Conservation (phyloP, 2,797 vertebrate species). For the Sebastes glaucus region DNA sequence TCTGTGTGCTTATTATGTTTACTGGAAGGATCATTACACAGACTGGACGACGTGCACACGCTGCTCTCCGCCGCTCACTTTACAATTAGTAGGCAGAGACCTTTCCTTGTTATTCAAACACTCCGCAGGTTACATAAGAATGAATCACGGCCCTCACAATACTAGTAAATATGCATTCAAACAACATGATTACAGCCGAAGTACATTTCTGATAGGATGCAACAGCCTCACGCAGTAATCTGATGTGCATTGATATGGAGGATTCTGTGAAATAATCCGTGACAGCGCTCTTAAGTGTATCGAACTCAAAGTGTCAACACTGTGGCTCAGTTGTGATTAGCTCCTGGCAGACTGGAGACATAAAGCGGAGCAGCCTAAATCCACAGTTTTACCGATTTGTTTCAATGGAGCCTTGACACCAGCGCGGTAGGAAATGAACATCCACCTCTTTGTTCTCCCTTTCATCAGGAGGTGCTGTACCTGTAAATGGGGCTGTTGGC, state of each 20-base stretch:
- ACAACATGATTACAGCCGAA: slow-evolving; percentile 51
- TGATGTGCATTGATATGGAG: slow-evolving; percentile 38
- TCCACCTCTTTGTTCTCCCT: slow-evolving; percentile 77
- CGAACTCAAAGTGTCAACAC: slow-evolving; percentile 56
- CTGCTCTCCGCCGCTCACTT: slow-evolving; percentile 59
- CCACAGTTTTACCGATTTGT: slow-evolving; percentile 66
- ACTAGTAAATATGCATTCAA: slow-evolving; percentile 55
- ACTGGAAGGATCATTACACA: slow-evolving; percentile 73
- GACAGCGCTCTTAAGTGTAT: slow-evolving; percentile 42
- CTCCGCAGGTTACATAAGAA: slow-evolving; percentile 70
- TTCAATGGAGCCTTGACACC: slow-evolving; percentile 62
- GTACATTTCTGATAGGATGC: slow-evolving; percentile 31
- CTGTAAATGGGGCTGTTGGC: slow-evolving; percentile 78
- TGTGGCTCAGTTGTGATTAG: slow-evolving; percentile 44
- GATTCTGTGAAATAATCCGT: slow-evolving; percentile 58
- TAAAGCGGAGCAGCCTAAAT: slow-evolving; percentile 59
- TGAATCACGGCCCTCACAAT: slow-evolving; percentile 64
- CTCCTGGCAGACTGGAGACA: slow-evolving; percentile 52
- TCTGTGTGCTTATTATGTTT: slow-evolving; percentile 70
- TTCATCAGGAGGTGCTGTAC: slow-evolving; percentile 79
- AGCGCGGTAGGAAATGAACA: slow-evolving; percentile 66
- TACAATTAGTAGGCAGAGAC: slow-evolving; percentile 63
- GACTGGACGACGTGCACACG: slow-evolving; percentile 48
- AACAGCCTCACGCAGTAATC: slow-evolving; percentile 37
- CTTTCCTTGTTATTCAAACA: slow-evolving; percentile 72